phyloP scores from a whole-genome alignment of 2,797 vertebrate genomes.

The Mycteria americana region DNA sequence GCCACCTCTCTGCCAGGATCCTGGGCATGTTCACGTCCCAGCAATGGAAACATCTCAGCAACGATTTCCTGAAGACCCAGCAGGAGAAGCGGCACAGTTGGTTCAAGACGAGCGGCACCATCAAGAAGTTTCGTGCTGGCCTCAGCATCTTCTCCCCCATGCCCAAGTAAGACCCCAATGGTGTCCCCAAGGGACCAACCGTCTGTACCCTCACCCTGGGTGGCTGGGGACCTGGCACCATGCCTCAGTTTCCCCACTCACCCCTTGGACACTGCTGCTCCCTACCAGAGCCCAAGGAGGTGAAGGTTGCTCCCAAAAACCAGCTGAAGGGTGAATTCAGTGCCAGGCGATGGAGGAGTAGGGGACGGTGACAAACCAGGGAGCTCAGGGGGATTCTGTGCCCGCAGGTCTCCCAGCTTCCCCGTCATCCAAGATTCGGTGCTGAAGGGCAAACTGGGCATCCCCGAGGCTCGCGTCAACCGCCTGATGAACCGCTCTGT shows the following conservation, averaged over 20 bases:
- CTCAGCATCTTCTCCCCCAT: conserved; percentile 99
- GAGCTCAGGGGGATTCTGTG: neutral
- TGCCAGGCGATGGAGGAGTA: rapidly evolving
- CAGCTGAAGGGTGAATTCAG: rapidly evolving
- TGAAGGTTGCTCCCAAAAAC: neutral
- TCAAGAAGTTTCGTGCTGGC: conserved; percentile 97
- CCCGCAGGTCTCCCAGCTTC: conserved; percentile 91
- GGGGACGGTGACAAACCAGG: rapidly evolving
- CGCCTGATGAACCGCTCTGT: conserved; percentile 97
- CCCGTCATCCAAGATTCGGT: conserved; percentile 95
- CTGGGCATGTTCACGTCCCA: conserved; percentile 96
- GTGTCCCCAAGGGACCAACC: neutral
- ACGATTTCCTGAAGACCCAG: conserved; percentile 97
- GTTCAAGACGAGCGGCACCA: conserved; percentile 97
- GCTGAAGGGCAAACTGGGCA: conserved; percentile 92
- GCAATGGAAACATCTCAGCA: conserved; percentile 99
- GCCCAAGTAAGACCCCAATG: conserved; percentile 82
- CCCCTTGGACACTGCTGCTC: neutral
- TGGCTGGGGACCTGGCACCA: neutral
- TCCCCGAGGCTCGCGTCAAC: conserved; percentile 91
- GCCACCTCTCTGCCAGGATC: conserved; percentile 80
- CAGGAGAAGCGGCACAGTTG: conserved; percentile 98
- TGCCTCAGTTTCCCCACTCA: neutral
- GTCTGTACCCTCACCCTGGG: neutral
- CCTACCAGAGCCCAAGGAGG: neutral